Conservation (phyloP, 2,113 vertebrate genomes). For the Setophaga kirtlandii region DNA sequence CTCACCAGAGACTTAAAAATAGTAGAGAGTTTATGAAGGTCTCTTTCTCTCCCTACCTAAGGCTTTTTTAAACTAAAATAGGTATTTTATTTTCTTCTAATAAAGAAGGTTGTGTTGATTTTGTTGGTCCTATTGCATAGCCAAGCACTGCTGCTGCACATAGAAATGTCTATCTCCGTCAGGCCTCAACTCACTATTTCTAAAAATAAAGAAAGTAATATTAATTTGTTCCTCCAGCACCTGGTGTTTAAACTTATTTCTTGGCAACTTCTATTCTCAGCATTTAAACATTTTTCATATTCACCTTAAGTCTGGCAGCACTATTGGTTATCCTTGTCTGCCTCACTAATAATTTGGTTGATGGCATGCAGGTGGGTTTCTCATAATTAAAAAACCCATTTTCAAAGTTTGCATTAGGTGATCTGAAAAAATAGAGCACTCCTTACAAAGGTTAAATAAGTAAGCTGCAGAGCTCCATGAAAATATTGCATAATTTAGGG, state of each 20-base stretch:
- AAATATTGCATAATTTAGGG: conserved; percentile 64
- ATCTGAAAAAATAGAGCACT: conserved; percentile 28
- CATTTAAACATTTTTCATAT: conserved; percentile 47
- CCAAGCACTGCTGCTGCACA: neutral
- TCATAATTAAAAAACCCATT: conserved; percentile 55
- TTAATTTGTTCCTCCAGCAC: conserved; percentile 28
- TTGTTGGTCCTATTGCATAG: neutral
- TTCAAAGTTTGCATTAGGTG: conserved; percentile 52
- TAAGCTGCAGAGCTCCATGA: conserved; percentile 35
- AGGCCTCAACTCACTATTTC: neutral
- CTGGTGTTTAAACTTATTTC: conserved; percentile 32
- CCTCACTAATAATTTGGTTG: conserved; percentile 39
- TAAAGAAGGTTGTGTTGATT: neutral
- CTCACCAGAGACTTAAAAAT: neutral
- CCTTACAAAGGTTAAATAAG: conserved; percentile 61
- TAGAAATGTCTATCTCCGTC: neutral
- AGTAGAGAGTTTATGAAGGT: neutral
- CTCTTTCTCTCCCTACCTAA: neutral
- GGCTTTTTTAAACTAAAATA: neutral
- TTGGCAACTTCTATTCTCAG: neutral
- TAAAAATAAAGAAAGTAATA: conserved; percentile 22
- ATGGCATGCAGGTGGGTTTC: conserved; percentile 41
- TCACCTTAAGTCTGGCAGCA: conserved; percentile 7
- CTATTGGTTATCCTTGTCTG: conserved; percentile 30
- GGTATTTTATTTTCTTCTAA: neutral